Conservation (phyloP, 64 coral and sea anemone genomes). For the Porites australiensis region DNA sequence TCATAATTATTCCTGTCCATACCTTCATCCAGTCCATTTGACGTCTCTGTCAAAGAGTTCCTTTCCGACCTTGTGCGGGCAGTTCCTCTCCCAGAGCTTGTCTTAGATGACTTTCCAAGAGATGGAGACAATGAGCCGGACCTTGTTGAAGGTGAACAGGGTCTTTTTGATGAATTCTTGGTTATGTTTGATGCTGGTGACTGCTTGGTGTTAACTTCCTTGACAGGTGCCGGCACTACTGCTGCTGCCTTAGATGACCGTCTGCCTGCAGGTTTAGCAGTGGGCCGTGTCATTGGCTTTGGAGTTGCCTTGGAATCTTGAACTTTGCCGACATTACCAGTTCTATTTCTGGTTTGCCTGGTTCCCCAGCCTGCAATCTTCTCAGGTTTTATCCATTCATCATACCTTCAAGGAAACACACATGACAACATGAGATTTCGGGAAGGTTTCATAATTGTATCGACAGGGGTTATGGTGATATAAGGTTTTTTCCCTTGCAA, state of each 20-base stretch:
- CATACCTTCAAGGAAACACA: constrained; percentile 59
- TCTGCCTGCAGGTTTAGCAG: constrained; percentile 36
- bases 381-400: constrained; percentile 96
- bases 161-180: constrained; percentile 64
- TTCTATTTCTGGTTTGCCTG: constrained; percentile 72
- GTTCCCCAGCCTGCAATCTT: constrained; percentile 81
- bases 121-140: constrained; percentile 51
- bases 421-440: too few species aligned
- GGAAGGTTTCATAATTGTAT: too few species aligned
- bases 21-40: constrained; percentile 79
- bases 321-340: constrained; percentile 33
- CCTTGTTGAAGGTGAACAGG: constrained; percentile 67
- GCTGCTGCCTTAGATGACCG: neutral
- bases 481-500: too few species aligned
- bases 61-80: constrained; percentile 71
- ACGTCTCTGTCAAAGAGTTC: constrained; percentile 39
- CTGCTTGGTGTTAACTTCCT: constrained; percentile 23
- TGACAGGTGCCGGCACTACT: neutral
- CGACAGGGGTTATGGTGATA: too few species aligned
- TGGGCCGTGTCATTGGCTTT: constrained; percentile 62
- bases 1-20: neutral
- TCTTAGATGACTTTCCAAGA: constrained; percentile 62
- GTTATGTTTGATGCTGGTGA: constrained; percentile 33
- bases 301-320: constrained; percentile 77
- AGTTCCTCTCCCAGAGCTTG: constrained; percentile 56